Conservation (phyloP, 2,797 vertebrate genomes). For the Tympanoctomys barrerae region DNA sequence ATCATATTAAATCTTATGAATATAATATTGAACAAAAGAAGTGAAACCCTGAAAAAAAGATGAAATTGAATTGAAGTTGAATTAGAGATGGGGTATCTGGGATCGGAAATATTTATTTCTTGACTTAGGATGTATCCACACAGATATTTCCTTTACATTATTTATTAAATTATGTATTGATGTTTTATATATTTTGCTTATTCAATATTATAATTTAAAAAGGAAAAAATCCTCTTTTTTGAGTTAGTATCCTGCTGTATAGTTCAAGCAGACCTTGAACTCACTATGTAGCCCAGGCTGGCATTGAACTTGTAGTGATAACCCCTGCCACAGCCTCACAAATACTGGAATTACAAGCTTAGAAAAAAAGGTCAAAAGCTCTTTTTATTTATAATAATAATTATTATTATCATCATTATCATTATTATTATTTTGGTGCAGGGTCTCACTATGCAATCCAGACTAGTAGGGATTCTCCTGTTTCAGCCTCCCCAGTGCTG, state of each 20-base stretch:
- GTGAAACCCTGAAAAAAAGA: background rate
- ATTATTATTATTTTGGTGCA: too few species aligned
- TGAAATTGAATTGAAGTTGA: background rate
- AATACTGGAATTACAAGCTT: background rate
- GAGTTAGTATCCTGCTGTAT: background rate
- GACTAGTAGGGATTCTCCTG: too few species aligned
- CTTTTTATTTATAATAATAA: background rate
- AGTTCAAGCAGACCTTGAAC: background rate
- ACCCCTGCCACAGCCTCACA: background rate
- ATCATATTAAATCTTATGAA: background rate
- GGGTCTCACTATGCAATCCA: too few species aligned
- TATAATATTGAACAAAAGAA: background rate
- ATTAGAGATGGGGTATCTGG: background rate
- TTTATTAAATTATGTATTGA: background rate
- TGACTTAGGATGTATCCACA: background rate
- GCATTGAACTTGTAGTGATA: background rate
- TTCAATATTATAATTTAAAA: constrained; percentile 3
- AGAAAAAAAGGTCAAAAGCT: background rate
- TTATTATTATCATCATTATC: too few species aligned
- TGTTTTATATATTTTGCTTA: background rate
- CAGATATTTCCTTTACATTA: background rate
- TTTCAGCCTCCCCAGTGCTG: too few species aligned
- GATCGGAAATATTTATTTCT: background rate
- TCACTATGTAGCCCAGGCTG: background rate
- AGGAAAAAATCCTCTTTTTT: background rate